A percentile compares a stretch with the other conserved stretches of the same genome.
Conservation (phyloP, 2,113 vertebrate genomes). For the Tachysurus fulvidraco region DNA sequence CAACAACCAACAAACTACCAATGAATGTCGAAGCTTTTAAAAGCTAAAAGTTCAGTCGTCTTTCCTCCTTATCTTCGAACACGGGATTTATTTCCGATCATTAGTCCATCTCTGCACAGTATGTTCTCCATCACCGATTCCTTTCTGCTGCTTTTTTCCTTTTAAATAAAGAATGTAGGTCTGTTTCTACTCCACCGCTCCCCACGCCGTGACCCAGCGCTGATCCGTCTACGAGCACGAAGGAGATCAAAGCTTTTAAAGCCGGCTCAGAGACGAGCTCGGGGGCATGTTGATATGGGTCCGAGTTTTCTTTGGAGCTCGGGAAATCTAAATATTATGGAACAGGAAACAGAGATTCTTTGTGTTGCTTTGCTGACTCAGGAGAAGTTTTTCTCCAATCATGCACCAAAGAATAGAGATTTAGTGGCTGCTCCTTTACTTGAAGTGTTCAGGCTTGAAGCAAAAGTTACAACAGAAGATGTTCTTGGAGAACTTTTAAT, state of each 20-base stretch:
- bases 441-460: not conserved
- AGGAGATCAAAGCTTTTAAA: constrained; percentile 64
- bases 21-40: not conserved
- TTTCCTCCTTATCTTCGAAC: not conserved
- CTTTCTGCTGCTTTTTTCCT: not conserved
- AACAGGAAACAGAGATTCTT: constrained; percentile 11
- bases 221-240: constrained; percentile 30
- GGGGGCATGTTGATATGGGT: constrained; percentile 61
- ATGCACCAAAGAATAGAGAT: not conserved
- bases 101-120: not conserved
- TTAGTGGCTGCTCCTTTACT: not conserved
- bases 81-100: not conserved
- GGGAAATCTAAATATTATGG: constrained; percentile 74
- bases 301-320: constrained; percentile 69
- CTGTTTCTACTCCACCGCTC: constrained; percentile 24
- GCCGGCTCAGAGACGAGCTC: constrained; percentile 54
- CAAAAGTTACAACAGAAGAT: constrained; percentile 48
- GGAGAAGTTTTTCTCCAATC: constrained; percentile 7
- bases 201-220: constrained; percentile 3
- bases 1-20: not conserved
- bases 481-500: constrained; percentile 42
- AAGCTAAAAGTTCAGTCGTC: not conserved
- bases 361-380: constrained; percentile 6
- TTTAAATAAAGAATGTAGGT: constrained; percentile 8
- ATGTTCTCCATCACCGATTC: not conserved